Evolutionary conservation across 2,113 vertebrate genomes (phyloP).

Genomic region (Cariama cristata): DNA sequence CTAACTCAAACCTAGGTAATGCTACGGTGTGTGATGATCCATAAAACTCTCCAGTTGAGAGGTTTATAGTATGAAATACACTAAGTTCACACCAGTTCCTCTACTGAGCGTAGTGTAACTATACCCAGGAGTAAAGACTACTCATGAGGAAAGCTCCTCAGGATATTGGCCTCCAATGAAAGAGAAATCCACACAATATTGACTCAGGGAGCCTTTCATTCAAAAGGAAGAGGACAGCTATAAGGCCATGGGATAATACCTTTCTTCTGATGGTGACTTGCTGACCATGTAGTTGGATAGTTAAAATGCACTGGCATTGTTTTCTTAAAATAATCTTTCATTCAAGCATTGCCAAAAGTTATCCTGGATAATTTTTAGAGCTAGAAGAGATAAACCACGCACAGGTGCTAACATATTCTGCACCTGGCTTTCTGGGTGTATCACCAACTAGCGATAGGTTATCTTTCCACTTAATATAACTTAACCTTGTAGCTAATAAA

Average conservation of each 20-base stretch:
- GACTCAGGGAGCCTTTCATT: neutral
- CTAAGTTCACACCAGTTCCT: neutral
- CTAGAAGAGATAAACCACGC: neutral
- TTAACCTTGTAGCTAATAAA: neutral
- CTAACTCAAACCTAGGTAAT: neutral
- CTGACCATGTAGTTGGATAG: neutral
- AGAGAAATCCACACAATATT: neutral
- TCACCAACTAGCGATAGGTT: neutral
- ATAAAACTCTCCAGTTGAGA: neutral
- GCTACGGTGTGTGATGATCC: neutral
- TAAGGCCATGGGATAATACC: neutral
- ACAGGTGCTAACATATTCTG: neutral
- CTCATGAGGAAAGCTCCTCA: neutral
- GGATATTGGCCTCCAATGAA: neutral
- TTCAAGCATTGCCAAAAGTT: neutral
- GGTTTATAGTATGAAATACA: neutral
- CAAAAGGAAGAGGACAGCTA: neutral
- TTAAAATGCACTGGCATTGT: neutral
- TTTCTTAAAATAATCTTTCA: neutral
- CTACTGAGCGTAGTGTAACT: accelerated
- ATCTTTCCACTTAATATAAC: neutral
- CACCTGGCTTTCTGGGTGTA: neutral
- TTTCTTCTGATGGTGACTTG: neutral
- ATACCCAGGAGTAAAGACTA: neutral
- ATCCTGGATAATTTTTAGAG: neutral